phyloP scores from a whole-genome alignment of 2,888 invertebrate genomes.

The Clusia tigrina region DNA sequence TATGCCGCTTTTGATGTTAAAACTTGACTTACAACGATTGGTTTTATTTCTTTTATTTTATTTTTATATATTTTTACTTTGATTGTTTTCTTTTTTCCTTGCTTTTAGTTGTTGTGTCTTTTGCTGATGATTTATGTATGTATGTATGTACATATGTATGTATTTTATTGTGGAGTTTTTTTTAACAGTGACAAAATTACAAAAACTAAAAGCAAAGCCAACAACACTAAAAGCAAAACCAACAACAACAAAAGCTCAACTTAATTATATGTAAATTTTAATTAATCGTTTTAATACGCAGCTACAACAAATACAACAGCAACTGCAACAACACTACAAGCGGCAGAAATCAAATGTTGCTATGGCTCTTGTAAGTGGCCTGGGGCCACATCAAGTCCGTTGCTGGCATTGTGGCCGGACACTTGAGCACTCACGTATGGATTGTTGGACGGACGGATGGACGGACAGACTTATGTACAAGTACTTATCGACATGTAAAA shows the following conservation, averaged over 20 bases:
- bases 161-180: too few relatives aligned
- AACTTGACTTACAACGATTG: neutral
- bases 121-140: too few relatives aligned
- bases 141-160: too few relatives aligned
- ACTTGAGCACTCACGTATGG: too few relatives aligned
- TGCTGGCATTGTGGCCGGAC: too few relatives aligned
- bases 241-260: neutral
- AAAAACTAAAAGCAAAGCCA: too few relatives aligned
- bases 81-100: neutral
- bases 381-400: too few relatives aligned
- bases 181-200: too few relatives aligned
- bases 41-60: neutral
- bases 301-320: constrained; percentile 35
- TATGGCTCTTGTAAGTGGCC: neutral
- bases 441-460: too few relatives aligned
- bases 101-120: neutral
- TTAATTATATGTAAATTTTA: constrained; percentile 13
- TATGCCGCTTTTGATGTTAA: neutral
- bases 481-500: neutral
- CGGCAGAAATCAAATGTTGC: neutral
- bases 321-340: neutral
- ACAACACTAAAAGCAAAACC: too few relatives aligned
- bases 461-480: too few relatives aligned
- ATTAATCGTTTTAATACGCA: constrained; percentile 51
- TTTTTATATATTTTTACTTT: neutral